Conservation (phyloP, 2,797 vertebrate genomes). For the Borostomias antarcticus region DNA sequence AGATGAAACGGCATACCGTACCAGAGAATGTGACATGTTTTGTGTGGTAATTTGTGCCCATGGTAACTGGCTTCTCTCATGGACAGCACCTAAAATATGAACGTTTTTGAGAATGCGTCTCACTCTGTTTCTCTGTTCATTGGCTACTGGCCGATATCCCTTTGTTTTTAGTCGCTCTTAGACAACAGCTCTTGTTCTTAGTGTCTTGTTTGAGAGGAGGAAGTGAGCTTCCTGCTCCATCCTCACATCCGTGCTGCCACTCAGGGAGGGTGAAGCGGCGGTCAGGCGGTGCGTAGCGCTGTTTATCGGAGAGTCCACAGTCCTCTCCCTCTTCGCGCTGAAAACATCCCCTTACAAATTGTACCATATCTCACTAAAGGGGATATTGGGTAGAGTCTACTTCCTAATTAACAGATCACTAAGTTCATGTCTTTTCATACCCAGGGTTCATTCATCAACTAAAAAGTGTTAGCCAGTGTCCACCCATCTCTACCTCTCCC, state of each 20-base stretch:
- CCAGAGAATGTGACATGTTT: conserved; percentile 32
- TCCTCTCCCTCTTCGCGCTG: background rate
- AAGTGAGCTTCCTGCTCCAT: conserved; percentile 29
- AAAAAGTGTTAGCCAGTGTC: too few relatives aligned
- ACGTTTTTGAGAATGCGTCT: background rate
- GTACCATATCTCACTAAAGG: background rate
- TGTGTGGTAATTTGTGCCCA: conserved; percentile 18
- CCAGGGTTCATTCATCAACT: too few relatives aligned
- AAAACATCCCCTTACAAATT: background rate
- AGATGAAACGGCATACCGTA: conserved; percentile 62
- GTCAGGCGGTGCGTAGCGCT: background rate
- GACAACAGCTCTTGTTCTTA: conserved; percentile 10
- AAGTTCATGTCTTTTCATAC: too few relatives aligned
- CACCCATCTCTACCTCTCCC: too few relatives aligned
- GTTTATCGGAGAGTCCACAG: background rate
- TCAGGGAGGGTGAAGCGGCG: background rate
- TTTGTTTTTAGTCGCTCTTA: conserved; percentile 2
- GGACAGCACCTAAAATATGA: background rate
- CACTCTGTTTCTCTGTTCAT: conserved; percentile 16
- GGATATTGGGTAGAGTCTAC: background rate
- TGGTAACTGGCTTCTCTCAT: conserved; percentile 14
- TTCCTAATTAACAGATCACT: too few relatives aligned
- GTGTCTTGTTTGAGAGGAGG: conserved; percentile 31
- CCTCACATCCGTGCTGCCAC: conserved; percentile 6
- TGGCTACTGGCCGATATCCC: conserved; percentile 19